phyloP scores from a whole-genome alignment of 2,888 invertebrate species.

The Empis stercorea region DNA sequence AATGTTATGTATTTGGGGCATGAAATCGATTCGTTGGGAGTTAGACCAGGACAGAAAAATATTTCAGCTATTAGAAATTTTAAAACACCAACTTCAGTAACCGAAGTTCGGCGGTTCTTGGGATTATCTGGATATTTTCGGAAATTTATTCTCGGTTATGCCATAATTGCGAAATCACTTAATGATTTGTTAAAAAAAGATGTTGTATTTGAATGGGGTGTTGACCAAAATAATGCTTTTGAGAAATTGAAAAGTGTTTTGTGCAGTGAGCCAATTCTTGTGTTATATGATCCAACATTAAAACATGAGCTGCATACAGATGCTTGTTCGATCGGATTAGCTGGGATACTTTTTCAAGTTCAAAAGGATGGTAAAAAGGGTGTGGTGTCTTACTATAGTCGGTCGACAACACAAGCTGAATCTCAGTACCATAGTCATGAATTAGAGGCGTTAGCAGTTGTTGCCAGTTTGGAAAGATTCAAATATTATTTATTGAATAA shows the following conservation, averaged over 20 bases:
- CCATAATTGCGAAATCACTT: conserved; percentile 16
- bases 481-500: conserved; percentile 4
- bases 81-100: conserved; percentile 13
- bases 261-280: conserved; percentile 13
- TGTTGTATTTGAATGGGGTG: conserved; percentile 6
- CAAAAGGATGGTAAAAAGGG: conserved; percentile 3
- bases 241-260: conserved; percentile 7
- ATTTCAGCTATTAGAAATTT: conserved; percentile 14
- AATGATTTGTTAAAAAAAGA: conserved; percentile 8
- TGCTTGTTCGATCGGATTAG: conserved; percentile 8
- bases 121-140: conserved; percentile 20
- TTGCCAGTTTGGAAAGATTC: conserved; percentile 5
- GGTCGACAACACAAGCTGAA: conserved; percentile 17
- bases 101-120: conserved; percentile 18
- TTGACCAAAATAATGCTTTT: conserved; percentile 5
- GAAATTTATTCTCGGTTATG: conserved; percentile 11
- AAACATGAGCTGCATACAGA: conserved; percentile 16
- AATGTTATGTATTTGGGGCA: conserved; percentile 16
- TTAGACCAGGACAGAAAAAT: conserved; percentile 17
- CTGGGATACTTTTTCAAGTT: not conserved
- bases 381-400: conserved; percentile 19
- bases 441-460: conserved; percentile 19
- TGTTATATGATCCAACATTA: conserved; percentile 11
- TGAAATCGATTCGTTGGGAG: conserved; percentile 2
- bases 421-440: conserved; percentile 17